These are phyloP conservation scores for Ganaspis sp. DNA, from an alignment of 1,140 invertebrate species.

Conservation along the genomic window DNA sequence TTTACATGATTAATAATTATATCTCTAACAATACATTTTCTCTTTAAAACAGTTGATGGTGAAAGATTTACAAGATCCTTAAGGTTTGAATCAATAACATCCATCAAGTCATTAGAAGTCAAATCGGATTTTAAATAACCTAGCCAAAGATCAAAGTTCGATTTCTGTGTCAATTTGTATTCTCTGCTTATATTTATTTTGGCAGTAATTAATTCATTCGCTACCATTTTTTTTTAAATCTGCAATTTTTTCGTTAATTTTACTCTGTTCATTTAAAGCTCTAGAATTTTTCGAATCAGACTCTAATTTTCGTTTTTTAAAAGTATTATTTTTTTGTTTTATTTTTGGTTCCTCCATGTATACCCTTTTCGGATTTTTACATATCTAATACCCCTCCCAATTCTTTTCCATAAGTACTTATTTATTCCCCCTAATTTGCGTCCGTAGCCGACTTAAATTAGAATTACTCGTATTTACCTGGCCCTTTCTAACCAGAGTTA, in stretches of 20 bases:
- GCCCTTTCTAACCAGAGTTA: too few species aligned
- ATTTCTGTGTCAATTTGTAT: too few species aligned
- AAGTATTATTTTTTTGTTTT: too few species aligned
- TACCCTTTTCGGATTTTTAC: too few species aligned
- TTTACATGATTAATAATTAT: slow-evolving; percentile 44
- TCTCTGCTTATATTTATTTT: not conserved
- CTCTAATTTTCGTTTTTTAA: too few species aligned
- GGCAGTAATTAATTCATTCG: not conserved
- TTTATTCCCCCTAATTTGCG: too few species aligned
- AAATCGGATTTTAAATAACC: not conserved
- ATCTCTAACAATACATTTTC: slow-evolving; percentile 32
- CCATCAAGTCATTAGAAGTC: not conserved
- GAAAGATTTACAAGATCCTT: not conserved
- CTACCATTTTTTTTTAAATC: not conserved
- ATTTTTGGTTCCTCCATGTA: too few species aligned
- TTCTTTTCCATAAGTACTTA: too few species aligned
- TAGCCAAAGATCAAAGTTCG: too few species aligned
- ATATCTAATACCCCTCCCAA: too few species aligned
- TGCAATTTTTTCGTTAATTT: not conserved
- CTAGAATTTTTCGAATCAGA: not conserved
- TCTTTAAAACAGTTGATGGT: not conserved
- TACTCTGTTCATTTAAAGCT: not conserved
- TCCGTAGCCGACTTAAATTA: too few species aligned
- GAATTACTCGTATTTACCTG: too few species aligned
- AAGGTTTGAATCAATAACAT: not conserved